phyloP scores from a whole-genome alignment of 2,888 invertebrate genomes.

The Eilema sororculum region DNA sequence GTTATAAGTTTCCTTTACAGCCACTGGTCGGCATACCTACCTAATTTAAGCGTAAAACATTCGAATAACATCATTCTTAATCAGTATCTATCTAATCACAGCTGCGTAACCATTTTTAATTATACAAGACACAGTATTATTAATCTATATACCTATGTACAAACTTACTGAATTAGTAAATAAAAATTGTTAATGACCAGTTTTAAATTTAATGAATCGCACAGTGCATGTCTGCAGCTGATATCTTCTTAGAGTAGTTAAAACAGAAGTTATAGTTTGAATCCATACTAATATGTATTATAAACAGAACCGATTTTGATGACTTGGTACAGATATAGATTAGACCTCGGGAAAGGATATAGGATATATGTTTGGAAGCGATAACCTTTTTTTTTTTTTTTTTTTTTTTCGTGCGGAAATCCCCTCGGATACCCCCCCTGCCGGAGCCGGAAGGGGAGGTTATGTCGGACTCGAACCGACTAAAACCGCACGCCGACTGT shows the following conservation, averaged over 20 bases:
- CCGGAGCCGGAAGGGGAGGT: too few relatives aligned
- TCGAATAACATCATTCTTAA: background rate
- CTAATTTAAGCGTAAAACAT: background rate
- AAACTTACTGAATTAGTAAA: background rate
- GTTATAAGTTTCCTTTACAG: background rate
- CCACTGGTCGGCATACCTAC: background rate
- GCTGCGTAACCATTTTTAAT: background rate
- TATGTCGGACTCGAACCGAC: too few relatives aligned
- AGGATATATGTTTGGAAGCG: too few relatives aligned
- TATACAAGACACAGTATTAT: background rate
- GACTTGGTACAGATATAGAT: too few relatives aligned
- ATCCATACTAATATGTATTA: too few relatives aligned
- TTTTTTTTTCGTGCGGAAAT: too few relatives aligned
- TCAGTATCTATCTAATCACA: conserved; percentile 1
- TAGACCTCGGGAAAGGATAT: too few relatives aligned
- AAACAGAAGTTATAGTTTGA: background rate
- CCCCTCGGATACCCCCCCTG: too few relatives aligned
- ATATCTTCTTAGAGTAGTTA: background rate
- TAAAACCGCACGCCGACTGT: too few relatives aligned
- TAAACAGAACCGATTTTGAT: too few relatives aligned
- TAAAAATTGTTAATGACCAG: background rate
- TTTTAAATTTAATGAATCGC: background rate
- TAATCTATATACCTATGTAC: background rate
- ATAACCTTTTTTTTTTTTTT: too few relatives aligned
- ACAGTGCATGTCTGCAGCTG: background rate